Base-by-base conservation (phyloP, 2,113 vertebrate species). In the Corythaeola cristata region DNA sequence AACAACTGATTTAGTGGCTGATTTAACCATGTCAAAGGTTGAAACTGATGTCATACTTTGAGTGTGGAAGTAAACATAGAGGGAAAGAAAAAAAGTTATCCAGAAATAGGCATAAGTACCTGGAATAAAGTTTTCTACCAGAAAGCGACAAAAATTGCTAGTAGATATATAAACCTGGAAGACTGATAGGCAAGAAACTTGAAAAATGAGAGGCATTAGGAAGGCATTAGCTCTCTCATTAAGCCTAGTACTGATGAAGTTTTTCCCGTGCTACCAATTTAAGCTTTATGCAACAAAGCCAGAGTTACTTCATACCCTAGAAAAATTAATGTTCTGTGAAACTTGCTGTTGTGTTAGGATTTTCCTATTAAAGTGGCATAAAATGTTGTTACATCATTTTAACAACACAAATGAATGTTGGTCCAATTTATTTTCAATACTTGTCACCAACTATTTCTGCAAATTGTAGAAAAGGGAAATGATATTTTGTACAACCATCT, bases 251-350 rank as follows among this genome's bases (percentile, higher is more conserved):
- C 33, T 79, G 53, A 87, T 94, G 33, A 62, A 84, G 32, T 39
- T 89, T 96, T 95, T 69, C 64, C 76, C 9, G 2, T 45, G 53
- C 41, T 81, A 53, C 39, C 15, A 81, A 88, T 83, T 95, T 73
- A 59, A 77, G 62, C 44, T 72, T 86, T 80, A 78, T 84, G 74
- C 53, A 90, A 73, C 78, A 84, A 84, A 81, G 35, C 17, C 30
- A 62, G 47, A 83, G 26, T 41, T 92, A 66, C 60, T 95, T 92
- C 67, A 56, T n/a, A 73, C 5, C 39, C 37, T 80, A 90, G 81
- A 85, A 95, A 93, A 95, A 94, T 59, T 91, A 81, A 84, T 93
- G 67, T 76, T 95, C 80, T 93, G 41, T 88, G 64, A 90, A 95
- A 93, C 73, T 69, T 84, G 49, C 44, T 81, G 32, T 72, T 92